These are phyloP conservation scores for Heliconius aoede DNA, from an alignment of 2,888 invertebrate genomes.

Conservation along the genomic window DNA sequence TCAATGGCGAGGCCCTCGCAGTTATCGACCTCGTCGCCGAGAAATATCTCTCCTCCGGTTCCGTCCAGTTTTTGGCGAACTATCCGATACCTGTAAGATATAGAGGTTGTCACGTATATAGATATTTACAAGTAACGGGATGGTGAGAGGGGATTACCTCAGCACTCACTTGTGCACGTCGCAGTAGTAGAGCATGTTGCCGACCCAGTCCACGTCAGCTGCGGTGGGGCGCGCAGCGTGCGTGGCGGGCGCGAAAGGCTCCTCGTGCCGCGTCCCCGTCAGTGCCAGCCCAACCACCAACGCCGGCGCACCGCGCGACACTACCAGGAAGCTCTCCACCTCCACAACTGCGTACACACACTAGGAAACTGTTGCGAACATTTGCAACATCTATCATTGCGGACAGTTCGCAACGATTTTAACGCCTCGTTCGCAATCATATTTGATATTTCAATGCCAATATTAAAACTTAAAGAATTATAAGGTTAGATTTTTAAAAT, in stretches of 20 bases:
- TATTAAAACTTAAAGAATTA: no score
- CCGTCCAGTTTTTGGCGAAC: conserved; percentile 86
- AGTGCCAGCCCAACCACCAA: conserved; percentile 87
- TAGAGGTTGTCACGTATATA: no score
- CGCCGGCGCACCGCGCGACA: conserved; percentile 82
- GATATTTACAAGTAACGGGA: neutral
- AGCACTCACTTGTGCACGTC: conserved; percentile 47
- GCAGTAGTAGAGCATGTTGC: conserved; percentile 47
- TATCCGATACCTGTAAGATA: conserved; percentile 80
- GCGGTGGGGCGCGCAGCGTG: conserved; percentile 60
- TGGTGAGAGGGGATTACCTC: neutral
- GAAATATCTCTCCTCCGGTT: conserved; percentile 80
- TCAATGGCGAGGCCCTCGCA: conserved; percentile 92
- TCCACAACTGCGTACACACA: conserved; percentile 71
- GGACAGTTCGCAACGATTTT: no score
- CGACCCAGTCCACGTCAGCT: conserved; percentile 45
- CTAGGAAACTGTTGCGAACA: no score
- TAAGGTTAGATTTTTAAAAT: no score
- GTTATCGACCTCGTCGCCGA: conserved; percentile 84
- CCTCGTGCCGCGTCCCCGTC: conserved; percentile 75
- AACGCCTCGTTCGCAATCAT: no score
- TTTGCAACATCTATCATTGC: no score
- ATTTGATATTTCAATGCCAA: no score
- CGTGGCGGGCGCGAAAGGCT: conserved; percentile 88
- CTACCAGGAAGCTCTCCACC: conserved; percentile 85